A percentile compares a stretch with the other conserved stretches of the same genome.
Evolutionary conservation across 2,888 invertebrate species (phyloP).

Genomic region (Eutolmus rufibarbis): DNA sequence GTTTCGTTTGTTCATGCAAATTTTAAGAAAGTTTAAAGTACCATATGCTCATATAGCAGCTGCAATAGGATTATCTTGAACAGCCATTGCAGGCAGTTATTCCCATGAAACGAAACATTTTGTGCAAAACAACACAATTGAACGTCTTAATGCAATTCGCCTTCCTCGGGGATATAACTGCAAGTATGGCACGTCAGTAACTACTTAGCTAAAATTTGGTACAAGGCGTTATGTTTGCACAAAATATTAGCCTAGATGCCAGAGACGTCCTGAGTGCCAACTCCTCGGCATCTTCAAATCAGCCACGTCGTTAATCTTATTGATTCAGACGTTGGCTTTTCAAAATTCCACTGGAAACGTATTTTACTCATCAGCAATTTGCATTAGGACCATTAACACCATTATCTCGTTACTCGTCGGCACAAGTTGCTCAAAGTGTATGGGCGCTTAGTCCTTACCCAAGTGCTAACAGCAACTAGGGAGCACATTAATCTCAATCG

Average conservation of each 20-base stretch:
- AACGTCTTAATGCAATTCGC: neutral
- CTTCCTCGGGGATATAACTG: neutral
- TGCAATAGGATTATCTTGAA: slow-evolving; percentile 26
- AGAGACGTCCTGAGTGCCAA: neutral
- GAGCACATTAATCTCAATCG: slow-evolving; percentile 39
- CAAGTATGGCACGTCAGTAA: neutral
- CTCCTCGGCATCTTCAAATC: neutral
- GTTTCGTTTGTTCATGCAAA: slow-evolving; percentile 27
- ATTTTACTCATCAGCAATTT: slow-evolving; percentile 37
- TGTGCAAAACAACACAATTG: slow-evolving; percentile 2
- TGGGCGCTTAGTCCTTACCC: neutral
- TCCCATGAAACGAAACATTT: slow-evolving; percentile 33
- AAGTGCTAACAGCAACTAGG: slow-evolving; percentile 18
- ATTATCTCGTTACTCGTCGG: slow-evolving; percentile 32
- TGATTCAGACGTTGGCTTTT: slow-evolving; percentile 2
- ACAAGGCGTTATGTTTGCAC: neutral
- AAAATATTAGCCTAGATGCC: neutral
- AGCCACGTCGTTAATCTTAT: neutral
- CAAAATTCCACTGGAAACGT: slow-evolving; percentile 25
- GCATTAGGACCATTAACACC: slow-evolving; percentile 39
- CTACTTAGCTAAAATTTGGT: neutral
- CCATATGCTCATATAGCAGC: slow-evolving; percentile 4
- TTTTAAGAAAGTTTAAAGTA: slow-evolving; percentile 31
- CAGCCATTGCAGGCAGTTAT: slow-evolving; percentile 38
- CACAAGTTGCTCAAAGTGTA: neutral